phyloP scores from a whole-genome alignment of 2,113 vertebrate genomes.

The Rhadina sibilatrix region DNA sequence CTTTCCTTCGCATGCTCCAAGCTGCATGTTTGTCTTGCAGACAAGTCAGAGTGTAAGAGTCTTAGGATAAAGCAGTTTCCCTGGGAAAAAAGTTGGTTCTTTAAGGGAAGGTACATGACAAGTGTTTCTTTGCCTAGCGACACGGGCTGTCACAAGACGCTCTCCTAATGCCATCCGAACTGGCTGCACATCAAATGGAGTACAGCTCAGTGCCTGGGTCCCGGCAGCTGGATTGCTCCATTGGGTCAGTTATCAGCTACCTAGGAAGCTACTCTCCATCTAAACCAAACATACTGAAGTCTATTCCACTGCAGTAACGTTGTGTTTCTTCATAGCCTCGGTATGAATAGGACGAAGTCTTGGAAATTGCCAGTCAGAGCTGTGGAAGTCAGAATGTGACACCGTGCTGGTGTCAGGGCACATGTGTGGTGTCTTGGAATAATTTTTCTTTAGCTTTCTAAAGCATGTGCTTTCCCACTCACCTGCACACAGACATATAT shows the following conservation, averaged over 20 bases:
- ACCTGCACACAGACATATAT: background rate
- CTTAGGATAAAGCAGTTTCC: background rate
- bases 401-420: background rate
- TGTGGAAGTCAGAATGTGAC: background rate
- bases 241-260: background rate
- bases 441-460: background rate
- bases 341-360: background rate
- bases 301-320: background rate
- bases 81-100: background rate
- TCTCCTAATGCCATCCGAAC: background rate
- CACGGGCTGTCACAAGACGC: background rate
- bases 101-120: background rate
- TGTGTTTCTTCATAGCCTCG: background rate
- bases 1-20: background rate
- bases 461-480: background rate
- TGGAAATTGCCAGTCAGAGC: background rate
- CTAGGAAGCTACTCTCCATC: background rate
- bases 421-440: background rate
- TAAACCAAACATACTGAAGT: background rate
- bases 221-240: background rate
- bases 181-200: background rate
- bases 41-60: background rate
- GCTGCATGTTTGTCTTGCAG: background rate
- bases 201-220: background rate
- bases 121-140: background rate